Evolutionary conservation across 2,113 vertebrate species (phyloP).

Genomic region (Calyptommatus sinebrachiatus): DNA sequence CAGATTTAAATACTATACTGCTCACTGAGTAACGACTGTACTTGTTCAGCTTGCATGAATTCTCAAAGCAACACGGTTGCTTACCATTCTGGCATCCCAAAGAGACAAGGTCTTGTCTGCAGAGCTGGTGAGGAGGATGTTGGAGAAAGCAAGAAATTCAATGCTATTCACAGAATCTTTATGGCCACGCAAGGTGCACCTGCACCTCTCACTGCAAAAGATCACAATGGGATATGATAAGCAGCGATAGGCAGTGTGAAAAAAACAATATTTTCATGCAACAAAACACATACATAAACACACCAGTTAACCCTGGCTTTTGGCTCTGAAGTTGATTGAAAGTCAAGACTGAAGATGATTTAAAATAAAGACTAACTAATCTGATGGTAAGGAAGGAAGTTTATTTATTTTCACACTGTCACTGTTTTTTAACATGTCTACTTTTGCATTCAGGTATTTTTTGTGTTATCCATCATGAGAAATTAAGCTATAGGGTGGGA

Average conservation of each 20-base stretch:
- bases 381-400: too few species aligned
- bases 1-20: background rate
- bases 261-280: background rate
- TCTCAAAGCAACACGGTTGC: constrained; percentile 11
- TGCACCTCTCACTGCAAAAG: constrained; percentile 75
- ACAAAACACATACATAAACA: background rate
- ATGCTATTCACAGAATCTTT: constrained; percentile 76
- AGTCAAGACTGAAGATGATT: too few species aligned
- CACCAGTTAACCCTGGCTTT: too few species aligned
- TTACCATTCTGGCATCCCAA: constrained; percentile 74
- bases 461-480: too few species aligned
- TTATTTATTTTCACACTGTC: too few species aligned
- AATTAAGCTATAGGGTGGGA: too few species aligned
- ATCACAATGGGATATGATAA: constrained; percentile 21
- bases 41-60: background rate
- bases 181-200: constrained; percentile 70
- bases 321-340: too few species aligned
- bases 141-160: constrained; percentile 76
- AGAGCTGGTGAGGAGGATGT: constrained; percentile 67
- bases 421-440: too few species aligned
- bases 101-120: constrained; percentile 71
- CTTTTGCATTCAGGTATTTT: too few species aligned
- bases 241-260: background rate
- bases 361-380: too few species aligned
- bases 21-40: background rate